These are phyloP conservation scores for Fissipunctia ypsillon DNA, from an alignment of 2,888 invertebrate species.

Conservation along the genomic window DNA sequence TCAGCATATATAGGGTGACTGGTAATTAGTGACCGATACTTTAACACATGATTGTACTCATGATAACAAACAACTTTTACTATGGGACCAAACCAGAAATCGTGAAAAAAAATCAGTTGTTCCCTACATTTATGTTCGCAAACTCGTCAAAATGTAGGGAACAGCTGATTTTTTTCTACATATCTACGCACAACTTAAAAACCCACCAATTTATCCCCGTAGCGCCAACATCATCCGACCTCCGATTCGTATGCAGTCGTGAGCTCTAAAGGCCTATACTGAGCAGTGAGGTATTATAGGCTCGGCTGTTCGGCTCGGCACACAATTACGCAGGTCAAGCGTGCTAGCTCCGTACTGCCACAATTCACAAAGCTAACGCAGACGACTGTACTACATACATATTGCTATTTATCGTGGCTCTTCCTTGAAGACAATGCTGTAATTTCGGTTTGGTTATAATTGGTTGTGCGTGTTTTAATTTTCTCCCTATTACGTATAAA, in stretches of 20 bases:
- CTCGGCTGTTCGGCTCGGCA: constrained; percentile 77
- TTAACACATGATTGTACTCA: no score
- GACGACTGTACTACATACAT: constrained; percentile 68
- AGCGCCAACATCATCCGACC: constrained; percentile 25
- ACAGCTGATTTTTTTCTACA: no score
- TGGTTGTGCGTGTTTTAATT: neutral
- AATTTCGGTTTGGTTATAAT: constrained; percentile 23
- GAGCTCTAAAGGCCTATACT: constrained; percentile 67
- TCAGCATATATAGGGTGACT: no score
- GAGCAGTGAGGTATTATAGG: constrained; percentile 77
- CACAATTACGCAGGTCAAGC: constrained; percentile 87
- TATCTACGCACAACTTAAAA: neutral
- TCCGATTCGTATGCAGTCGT: constrained; percentile 58
- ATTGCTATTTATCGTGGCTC: constrained; percentile 52
- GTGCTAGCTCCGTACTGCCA: constrained; percentile 77
- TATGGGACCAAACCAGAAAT: no score
- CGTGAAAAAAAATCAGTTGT: no score
- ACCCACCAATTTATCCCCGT: no score
- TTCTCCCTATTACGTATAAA: neutral
- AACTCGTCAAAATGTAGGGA: no score
- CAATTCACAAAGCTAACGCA: constrained; percentile 73
- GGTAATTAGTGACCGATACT: no score
- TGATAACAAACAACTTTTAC: no score
- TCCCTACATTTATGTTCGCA: no score
- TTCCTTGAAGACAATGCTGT: constrained; percentile 42